Base-by-base conservation (phyloP, 2,113 vertebrate species). In the Cepphus grylle region DNA sequence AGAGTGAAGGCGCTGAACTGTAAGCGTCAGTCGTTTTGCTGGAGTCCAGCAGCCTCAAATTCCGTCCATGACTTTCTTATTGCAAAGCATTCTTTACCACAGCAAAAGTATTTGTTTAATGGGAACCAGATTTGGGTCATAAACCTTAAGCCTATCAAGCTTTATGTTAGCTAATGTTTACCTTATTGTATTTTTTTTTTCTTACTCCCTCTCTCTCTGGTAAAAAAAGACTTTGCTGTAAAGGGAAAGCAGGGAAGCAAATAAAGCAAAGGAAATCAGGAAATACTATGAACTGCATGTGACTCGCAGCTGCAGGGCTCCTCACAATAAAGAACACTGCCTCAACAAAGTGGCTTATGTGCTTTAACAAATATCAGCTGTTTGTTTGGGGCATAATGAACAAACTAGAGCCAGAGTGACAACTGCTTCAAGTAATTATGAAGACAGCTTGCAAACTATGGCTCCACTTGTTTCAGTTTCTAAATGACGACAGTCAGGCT, bases 401-500 rank as follows among this genome's bases (percentile, higher is more conserved):
- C 97, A 98, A 98, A 95, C 96, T 96, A 94, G 94, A 97, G 96
- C 93, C 97, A 93, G 96, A 98, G 96, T 96, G 97, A 98, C 98
- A 98, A 98, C 97, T 98, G 98, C 97, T 97, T 97, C 89, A 71
- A 94, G 95, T 97, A 97, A 97, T 98, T 98, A 98, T 61, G 92
- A 97, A 98, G 98, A 98, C 97, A 98, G 98, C 98, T 98, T 97
- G 97, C 88, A 97, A 95, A 98, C 98, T 98, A 95, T 98, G 96
- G 95, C 81, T 96, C 74, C 94, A 91, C 96, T 98, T 98, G 98
- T 98, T 98, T 97, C 52, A 5, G 93, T 74, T 79, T 97, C 95
- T 97, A 93, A 97, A 97, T 98, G 97, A 98, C 20, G 93, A 98
- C 97, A 97, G 95, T 97, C 50, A 15, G 93, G 97, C 97, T 78